A percentile compares a stretch with the other conserved stretches of the same genome.
Conservation (phyloP, 2,888 invertebrate genomes). For the Coelogynopora nodosa region DNA sequence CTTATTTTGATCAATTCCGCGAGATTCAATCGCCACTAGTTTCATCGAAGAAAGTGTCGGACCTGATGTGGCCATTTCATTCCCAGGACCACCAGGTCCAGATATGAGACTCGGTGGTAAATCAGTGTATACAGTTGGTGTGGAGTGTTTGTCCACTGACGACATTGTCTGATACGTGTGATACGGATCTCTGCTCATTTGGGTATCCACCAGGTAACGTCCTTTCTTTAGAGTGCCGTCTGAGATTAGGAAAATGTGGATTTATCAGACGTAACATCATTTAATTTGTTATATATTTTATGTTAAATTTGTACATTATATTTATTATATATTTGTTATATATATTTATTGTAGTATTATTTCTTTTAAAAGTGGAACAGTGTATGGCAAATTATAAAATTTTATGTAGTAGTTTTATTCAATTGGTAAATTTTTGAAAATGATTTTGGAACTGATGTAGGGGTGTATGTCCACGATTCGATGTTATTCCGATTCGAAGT, state of each 20-base stretch:
- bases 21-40: not conserved
- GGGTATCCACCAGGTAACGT: not conserved
- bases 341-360: too few species aligned
- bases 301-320: too few species aligned
- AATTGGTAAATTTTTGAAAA: too few species aligned
- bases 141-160: not conserved
- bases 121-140: not conserved
- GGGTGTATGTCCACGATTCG: too few species aligned
- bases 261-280: too few species aligned
- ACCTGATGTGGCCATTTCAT: not conserved
- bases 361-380: too few species aligned
- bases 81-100: not conserved
- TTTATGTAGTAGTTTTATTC: too few species aligned
- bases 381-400: too few species aligned
- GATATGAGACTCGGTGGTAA: not conserved
- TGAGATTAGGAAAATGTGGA: not conserved
- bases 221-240: not conserved
- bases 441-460: too few species aligned
- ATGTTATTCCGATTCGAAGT: too few species aligned
- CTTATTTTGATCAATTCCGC: not conserved
- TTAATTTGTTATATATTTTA: too few species aligned
- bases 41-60: not conserved
- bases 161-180: constrained; percentile 20
- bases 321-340: too few species aligned
- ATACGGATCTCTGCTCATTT: not conserved